A percentile compares a stretch with the other conserved stretches of the same genome.
Evolutionary conservation across 2,888 invertebrate species (phyloP).

Genomic region (Tinea pellionella): DNA sequence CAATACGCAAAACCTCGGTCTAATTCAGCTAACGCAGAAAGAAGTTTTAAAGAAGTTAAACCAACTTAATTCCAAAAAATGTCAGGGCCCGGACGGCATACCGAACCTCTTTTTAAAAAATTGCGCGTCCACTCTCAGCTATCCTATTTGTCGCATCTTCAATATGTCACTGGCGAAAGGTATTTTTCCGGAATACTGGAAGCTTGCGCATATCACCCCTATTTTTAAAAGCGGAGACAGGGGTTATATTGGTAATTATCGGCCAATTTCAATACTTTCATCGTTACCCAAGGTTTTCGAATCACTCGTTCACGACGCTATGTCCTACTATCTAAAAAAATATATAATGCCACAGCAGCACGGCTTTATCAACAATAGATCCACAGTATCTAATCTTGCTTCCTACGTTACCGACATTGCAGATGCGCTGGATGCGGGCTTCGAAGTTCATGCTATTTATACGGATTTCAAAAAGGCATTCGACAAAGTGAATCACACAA

Average conservation of each 20-base stretch:
- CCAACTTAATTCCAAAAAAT: background rate
- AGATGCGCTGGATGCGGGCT: conserved; percentile 10
- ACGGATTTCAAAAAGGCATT: conserved; percentile 20
- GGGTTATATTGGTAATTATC: conserved; percentile 13
- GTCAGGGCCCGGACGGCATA: background rate
- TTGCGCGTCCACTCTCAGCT: background rate
- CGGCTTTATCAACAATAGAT: conserved; percentile 17
- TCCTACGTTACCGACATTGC: conserved; percentile 15
- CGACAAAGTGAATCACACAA: conserved; percentile 15
- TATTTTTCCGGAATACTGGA: conserved; percentile 13
- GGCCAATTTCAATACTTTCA: conserved; percentile 15
- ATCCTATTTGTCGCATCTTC: background rate
- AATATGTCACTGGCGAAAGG: conserved; percentile 10
- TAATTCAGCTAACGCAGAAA: no score
- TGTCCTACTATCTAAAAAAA: conserved; percentile 15
- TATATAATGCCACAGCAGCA: conserved; percentile 16
- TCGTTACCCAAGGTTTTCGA: conserved; percentile 16
- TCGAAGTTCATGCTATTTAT: conserved; percentile 17
- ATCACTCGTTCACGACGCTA: conserved; percentile 10
- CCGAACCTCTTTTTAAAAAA: background rate
- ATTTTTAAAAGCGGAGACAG: conserved; percentile 14
- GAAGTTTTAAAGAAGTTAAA: no score
- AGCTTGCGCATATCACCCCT: conserved; percentile 14
- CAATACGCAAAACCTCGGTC: no score
- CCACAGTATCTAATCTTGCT: conserved; percentile 18